Evolutionary conservation across 1,140 invertebrate species (phyloP), one percentile per base, ranked within the genome.

Genomic region (Matsumurasca onukii): DNA sequence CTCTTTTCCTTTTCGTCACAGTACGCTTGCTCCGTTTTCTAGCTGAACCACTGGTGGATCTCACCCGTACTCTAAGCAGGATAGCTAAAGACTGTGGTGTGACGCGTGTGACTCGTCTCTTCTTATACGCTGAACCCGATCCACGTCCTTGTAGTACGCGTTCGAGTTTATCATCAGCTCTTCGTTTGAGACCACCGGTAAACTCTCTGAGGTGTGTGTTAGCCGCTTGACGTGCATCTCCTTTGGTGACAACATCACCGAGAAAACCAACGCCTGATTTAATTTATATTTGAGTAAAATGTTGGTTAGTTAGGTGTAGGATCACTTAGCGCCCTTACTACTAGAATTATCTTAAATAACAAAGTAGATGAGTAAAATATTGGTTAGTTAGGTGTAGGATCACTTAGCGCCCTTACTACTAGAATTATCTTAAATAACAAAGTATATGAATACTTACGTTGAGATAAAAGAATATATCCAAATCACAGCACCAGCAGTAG

Each of bases 81-180:
- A 12, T 12, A 9, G 13, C 29, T 15, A 61, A 20, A 3, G 57
- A 61, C 57, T 61, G 57, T 27, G 29, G 29, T 3, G 57, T 61
- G n/a, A 61, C 57, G n/a, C n/a, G n/a, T 5, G 3, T 31, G 12
- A 29, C 30, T 29, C 24, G 9, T 24, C 20, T 61, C 20, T 12
- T 61, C 29, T 61, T 61, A 61, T 61, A 61, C 20, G 24, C 57
- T 27, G 57, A 61, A 5, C 57, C 57, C n/a, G n/a, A n/a, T n/a
- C n/a, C n/a, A n/a, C n/a, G n/a, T n/a, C 17, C 25, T 3, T 29
- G 24, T 55, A 22, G 30, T 27, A 9, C 17, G 12, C 5, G 3
- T 29, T 9, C n/a, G n/a, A 25, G n/a, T 12, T 61, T 61, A 27
- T 61, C 20, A 61, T 61, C 57, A 9, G 57, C 57, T 24, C 30